Percentiles rank a stretch among this genome's conserved stretches.
These are phyloP conservation scores for Nerophis lumbriciformis DNA, from an alignment of 2,113 vertebrate genomes.

Conservation along the genomic window DNA sequence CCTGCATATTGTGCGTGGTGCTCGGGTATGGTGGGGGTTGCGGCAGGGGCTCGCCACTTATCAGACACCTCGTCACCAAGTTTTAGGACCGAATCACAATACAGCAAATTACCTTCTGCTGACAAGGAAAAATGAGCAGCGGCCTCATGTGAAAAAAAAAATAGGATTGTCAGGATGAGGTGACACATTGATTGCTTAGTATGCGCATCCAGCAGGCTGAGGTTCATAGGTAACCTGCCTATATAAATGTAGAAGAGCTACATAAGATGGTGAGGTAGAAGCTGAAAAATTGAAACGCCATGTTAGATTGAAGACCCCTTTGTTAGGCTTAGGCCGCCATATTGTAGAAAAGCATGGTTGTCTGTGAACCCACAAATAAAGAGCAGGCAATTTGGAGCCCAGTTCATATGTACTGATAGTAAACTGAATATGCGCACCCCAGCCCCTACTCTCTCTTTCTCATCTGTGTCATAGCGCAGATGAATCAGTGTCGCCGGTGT, in stretches of 20 bases:
- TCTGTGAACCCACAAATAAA: conserved; percentile 8
- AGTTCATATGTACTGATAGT: conserved; percentile 1
- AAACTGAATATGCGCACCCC: conserved; percentile 1
- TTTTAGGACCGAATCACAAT: conserved; percentile 78
- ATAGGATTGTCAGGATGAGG: conserved; percentile 74
- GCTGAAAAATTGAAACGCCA: conserved; percentile 74
- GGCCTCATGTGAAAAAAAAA: conserved; percentile 63
- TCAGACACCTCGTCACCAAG: conserved; percentile 71
- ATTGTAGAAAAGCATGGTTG: conserved; percentile 23
- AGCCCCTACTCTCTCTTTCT: conserved; percentile 39
- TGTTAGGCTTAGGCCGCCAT: conserved; percentile 43
- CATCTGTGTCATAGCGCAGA: conserved; percentile 74
- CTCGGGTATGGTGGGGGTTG: conserved; percentile 4
- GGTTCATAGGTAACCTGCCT: conserved; percentile 64
- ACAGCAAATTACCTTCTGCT: conserved; percentile 80
- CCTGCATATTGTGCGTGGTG: conserved; percentile 49
- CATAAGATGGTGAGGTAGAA: conserved; percentile 55
- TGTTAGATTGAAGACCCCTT: conserved; percentile 66
- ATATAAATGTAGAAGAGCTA: conserved; percentile 75
- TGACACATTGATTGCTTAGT: conserved; percentile 80
- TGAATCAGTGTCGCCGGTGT: conserved; percentile 80
- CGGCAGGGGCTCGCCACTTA: conserved; percentile 51
- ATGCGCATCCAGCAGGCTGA: conserved; percentile 71
- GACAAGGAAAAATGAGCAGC: conserved; percentile 78
- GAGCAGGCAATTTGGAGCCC: conserved; percentile 2